Conservation (phyloP, 1,140 invertebrate genomes). For the Triops longicaudatus region DNA sequence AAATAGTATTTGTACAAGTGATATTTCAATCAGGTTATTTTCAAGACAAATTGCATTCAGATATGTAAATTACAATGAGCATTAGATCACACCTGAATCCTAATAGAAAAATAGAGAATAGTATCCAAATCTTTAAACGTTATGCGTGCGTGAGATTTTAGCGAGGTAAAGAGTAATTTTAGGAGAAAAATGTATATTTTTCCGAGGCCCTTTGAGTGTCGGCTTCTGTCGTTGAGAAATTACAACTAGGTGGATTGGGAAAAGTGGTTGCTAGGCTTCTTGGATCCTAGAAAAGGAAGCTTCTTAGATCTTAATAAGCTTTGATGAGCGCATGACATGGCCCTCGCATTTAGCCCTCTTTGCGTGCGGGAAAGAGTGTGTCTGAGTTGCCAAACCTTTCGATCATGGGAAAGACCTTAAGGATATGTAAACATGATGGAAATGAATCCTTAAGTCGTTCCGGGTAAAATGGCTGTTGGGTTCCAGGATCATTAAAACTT, state of each 20-base stretch:
- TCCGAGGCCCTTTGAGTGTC: too few relatives aligned
- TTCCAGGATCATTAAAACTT: too few relatives aligned
- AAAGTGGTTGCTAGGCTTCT: neutral
- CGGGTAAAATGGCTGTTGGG: too few relatives aligned
- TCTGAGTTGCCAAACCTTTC: neutral
- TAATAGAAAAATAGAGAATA: neutral
- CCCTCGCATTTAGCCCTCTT: neutral
- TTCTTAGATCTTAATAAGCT: neutral
- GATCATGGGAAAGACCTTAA: constrained; percentile 8
- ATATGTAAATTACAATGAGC: too few relatives aligned
- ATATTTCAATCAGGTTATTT: too few relatives aligned
- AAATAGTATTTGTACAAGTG: too few relatives aligned
- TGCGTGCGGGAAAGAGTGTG: neutral
- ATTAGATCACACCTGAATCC: too few relatives aligned
- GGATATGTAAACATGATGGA: neutral
- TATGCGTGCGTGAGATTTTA: too few relatives aligned
- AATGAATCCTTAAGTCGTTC: too few relatives aligned
- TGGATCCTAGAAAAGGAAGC: neutral
- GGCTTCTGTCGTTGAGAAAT: too few relatives aligned
- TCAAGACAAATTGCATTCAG: too few relatives aligned
- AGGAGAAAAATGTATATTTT: too few relatives aligned
- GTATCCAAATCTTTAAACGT: neutral
- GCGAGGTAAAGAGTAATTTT: neutral
- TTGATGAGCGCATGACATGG: neutral
- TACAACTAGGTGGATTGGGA: neutral